Conservation (phyloP, 2,113 vertebrate species). For the Odobenus rosmarus region DNA sequence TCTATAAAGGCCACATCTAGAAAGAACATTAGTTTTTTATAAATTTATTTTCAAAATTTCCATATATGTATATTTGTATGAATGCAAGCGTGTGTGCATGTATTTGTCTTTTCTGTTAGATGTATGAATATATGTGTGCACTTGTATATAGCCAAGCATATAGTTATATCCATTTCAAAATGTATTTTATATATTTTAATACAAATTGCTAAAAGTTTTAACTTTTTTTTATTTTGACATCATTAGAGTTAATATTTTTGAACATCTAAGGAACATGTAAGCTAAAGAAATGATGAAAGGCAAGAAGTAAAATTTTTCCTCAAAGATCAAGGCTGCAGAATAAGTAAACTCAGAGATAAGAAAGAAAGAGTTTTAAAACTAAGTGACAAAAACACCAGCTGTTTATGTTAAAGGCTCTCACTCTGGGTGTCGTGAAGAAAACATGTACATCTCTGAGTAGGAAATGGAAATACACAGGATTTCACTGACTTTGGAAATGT, state of each 20-base stretch:
- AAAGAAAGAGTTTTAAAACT: background rate
- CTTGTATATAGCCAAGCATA: background rate
- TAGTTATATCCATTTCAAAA: background rate
- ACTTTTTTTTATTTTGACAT: background rate
- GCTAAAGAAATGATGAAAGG: background rate
- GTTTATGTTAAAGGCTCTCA: background rate
- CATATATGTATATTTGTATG: background rate
- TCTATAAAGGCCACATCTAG: background rate
- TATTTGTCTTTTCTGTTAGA: background rate
- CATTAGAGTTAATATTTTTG: background rate
- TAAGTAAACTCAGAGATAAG: background rate
- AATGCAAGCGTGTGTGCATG: fast-evolving
- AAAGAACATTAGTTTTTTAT: background rate
- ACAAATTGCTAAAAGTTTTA: background rate
- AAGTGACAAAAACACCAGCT: background rate
- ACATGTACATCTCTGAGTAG: background rate
- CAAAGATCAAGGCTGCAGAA: background rate
- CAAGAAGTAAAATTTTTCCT: background rate
- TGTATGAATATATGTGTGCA: background rate
- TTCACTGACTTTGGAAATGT: constrained; percentile 25
- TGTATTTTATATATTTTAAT: background rate
- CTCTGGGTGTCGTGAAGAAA: background rate
- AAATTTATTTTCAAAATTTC: background rate
- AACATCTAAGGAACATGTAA: background rate
- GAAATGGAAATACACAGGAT: background rate